Base-by-base conservation (phyloP, 1,140 invertebrate species). In the Drosophila paulistorum region DNA sequence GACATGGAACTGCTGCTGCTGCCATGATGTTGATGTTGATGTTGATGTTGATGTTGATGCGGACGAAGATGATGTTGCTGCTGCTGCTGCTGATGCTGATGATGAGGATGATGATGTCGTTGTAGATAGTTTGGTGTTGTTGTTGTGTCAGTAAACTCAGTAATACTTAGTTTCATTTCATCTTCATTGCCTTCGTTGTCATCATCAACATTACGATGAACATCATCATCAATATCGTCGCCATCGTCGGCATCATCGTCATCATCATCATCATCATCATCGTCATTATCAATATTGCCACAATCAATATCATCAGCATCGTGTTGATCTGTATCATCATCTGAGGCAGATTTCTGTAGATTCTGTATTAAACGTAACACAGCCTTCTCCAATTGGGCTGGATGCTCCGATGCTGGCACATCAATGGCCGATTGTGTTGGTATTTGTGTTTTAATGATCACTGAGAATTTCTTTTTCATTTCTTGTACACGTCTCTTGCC, bases 391-490 rank as follows among this genome's bases (percentile, higher is more conserved):
- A 96, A 77, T 66, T 95, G 92, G 3, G 92, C 86, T 0, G 95
- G 94, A 92, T 96, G 95, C 80, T 96, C 95, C 0, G 95, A 93
- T 10, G 92, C 93, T 17, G 92, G 91, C 61, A 93, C 93, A 92
- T 94, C 93, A 26, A 91, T 82, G 3, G 93, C 92, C 3, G 90
- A 81, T 60, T 92, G 91, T 9, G 45, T 51, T 13, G 89, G 81
- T 73, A 90, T 85, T 81, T 73, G 75, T 13, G 83, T 81, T 70
- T 95, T 93, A 4, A 96, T 93, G 37, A 93, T 93, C 11, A 94
- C 94, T 0, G 94, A 94, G 86, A 94, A 96, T 77, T 94, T 94
- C 64, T 94, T 93, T 90, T 95, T 96, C 96, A 97, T 96, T 65
- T 96, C 93, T 59, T 93, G 92, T 0, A 96, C 94, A 0, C 95